Evolutionary conservation across 2,888 invertebrate genomes (phyloP), one percentile per base, ranked within the genome.

Genomic region (Hirtodrosophila histrioides): DNA sequence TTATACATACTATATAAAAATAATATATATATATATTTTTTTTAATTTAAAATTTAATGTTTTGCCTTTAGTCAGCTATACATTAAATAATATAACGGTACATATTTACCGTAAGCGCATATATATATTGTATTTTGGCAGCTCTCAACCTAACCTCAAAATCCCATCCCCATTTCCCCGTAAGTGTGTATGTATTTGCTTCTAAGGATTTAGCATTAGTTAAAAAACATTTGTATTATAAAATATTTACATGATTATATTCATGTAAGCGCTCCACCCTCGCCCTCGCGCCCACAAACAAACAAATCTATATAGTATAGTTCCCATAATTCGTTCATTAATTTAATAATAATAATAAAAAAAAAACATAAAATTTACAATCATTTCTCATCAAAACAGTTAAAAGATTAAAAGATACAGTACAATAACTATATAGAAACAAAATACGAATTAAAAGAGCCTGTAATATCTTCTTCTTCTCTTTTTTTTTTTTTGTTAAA

Each of bases 1-100:
- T n/a, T n/a, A n/a, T 46, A 24, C 11, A 31, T 29, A 31, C 17
- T 24, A 12, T 35, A 23, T 37, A 39, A 35, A 24, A 17, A 46
- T n/a, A 23, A 41, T 17, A 23, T 10, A 50, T 37, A 12, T n/a
- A 23, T 45, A 29, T 43, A 27, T 40, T 46, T 55, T 45, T 70
- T 54, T 64, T 17, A 17, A 17, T 17, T 17, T 17, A 17, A 17
- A 45, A 51, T 51, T 51, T 51, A 53, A 70, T 49, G 49, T 61
- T 71, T 73, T 66, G 71, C 75, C 63, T 55, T 62, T 55, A 73
- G 70, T 71, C 73, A 71, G 60, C 53, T 56, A 41, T 46, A 43
- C 43, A 41, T 40, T 53, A 50, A 50, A 24, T n/a, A 41, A 37
- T 51, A 45, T 31, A 24, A 24, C 6, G 31, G 27, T 48, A 11